Evolutionary conservation across 2,888 invertebrate genomes (phyloP).

Genomic region (Phyllotreta striolata): DNA sequence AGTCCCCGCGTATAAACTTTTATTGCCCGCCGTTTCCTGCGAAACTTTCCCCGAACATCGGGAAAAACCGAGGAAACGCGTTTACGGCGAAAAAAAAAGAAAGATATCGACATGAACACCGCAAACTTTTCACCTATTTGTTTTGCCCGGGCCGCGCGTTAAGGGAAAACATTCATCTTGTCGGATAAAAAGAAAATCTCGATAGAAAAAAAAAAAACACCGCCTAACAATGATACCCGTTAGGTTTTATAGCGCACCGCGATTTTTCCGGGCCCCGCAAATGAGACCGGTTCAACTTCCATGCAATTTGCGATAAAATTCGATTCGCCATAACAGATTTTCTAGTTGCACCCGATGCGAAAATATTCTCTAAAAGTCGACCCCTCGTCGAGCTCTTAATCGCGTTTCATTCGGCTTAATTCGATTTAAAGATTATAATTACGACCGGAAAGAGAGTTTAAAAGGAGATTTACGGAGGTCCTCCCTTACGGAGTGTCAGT

Average conservation of each 20-base stretch:
- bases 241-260: conserved; percentile 26
- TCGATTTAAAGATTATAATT: too few species aligned
- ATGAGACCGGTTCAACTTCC: conserved; percentile 16
- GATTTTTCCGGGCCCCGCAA: conserved; percentile 28
- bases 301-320: neutral
- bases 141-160: conserved; percentile 21
- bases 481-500: too few species aligned
- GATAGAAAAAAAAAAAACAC: conserved; percentile 32
- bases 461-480: too few species aligned
- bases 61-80: conserved; percentile 13
- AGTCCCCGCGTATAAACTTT: conserved; percentile 26
- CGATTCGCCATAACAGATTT: too few species aligned
- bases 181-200: conserved; percentile 30
- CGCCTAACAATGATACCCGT: conserved; percentile 29
- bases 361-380: too few species aligned
- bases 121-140: conserved; percentile 28
- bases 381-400: too few species aligned
- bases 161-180: conserved; percentile 28
- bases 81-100: conserved; percentile 6
- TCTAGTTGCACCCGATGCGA: too few species aligned
- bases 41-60: conserved; percentile 4
- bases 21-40: conserved; percentile 20
- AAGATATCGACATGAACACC: conserved; percentile 28
- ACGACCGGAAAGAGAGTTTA: too few species aligned
- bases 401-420: too few species aligned